A percentile compares a stretch with the other conserved stretches of the same genome.
Evolutionary conservation across 2,113 vertebrate genomes (phyloP).

Genomic region (Mirounga angustirostris): DNA sequence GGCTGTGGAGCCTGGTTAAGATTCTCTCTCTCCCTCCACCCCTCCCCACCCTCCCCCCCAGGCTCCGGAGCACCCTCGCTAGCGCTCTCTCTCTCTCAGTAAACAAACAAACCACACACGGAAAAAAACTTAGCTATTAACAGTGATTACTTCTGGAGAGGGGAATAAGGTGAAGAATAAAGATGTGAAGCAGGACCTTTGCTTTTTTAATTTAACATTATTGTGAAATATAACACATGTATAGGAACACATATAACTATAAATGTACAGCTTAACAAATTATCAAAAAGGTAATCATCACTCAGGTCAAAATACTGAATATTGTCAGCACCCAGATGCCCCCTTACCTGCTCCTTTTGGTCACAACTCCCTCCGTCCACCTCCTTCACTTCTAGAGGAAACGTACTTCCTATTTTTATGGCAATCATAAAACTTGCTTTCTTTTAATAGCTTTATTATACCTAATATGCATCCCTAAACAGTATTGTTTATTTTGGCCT

Average conservation of each 20-base stretch:
- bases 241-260: neutral
- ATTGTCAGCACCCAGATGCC: neutral
- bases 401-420: neutral
- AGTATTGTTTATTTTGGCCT: neutral
- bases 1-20: neutral
- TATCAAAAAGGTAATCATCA: neutral
- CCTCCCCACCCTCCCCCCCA: neutral
- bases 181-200: neutral
- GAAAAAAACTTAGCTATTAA: constrained; percentile 23
- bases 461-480: neutral
- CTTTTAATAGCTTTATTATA: constrained; percentile 18
- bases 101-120: neutral
- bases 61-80: neutral
- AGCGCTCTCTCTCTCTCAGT: neutral
- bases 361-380: neutral
- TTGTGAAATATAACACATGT: neutral
- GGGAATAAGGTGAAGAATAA: neutral
- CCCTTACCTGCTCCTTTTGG: neutral
- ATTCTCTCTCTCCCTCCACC: neutral
- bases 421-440: neutral
- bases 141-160: neutral
- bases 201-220: constrained; percentile 27
- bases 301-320: neutral
- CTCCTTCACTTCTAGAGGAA: neutral
- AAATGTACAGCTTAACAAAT: neutral